A percentile compares a stretch with the other conserved stretches of the same genome.
phyloP scores from a whole-genome alignment of 2,113 vertebrate genomes.

The Percina caprodes region DNA sequence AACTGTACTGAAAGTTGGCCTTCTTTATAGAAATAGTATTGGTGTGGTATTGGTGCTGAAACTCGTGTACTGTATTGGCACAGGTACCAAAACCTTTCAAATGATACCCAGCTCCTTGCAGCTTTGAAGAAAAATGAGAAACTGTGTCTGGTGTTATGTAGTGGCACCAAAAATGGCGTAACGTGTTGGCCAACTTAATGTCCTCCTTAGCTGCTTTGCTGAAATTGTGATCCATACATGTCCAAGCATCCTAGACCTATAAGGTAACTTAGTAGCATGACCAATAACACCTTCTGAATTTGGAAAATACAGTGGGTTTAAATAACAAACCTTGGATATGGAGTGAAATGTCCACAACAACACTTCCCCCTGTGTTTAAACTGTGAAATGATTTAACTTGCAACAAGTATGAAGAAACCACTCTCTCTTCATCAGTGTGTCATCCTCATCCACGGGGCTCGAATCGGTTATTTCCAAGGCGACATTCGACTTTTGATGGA shows the following conservation, averaged over 20 bases:
- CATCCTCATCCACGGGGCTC: slow-evolving; percentile 90
- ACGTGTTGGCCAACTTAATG: not conserved
- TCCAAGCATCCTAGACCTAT: too few species aligned
- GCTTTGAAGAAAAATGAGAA: not conserved
- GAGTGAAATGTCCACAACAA: not conserved
- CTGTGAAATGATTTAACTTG: not conserved
- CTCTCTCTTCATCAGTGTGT: slow-evolving; percentile 82
- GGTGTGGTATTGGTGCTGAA: not conserved
- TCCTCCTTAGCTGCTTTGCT: not conserved
- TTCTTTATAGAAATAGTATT: not conserved
- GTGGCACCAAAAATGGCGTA: not conserved
- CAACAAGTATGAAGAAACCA: not conserved
- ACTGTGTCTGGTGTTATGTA: not conserved
- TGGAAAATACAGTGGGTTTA: not conserved
- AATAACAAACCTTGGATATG: not conserved
- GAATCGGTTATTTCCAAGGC: slow-evolving; percentile 97
- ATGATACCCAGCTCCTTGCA: not conserved
- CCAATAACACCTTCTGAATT: not conserved
- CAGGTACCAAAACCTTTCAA: not conserved
- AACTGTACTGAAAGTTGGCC: not conserved
- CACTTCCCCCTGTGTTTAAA: slow-evolving; percentile 24
- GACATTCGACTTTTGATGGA: slow-evolving; percentile 98
- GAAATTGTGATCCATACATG: not conserved
- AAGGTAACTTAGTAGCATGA: not conserved
- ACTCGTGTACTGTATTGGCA: not conserved